phyloP scores from a whole-genome alignment of 1,140 invertebrate genomes.

The Drosophila chauvacae region DNA sequence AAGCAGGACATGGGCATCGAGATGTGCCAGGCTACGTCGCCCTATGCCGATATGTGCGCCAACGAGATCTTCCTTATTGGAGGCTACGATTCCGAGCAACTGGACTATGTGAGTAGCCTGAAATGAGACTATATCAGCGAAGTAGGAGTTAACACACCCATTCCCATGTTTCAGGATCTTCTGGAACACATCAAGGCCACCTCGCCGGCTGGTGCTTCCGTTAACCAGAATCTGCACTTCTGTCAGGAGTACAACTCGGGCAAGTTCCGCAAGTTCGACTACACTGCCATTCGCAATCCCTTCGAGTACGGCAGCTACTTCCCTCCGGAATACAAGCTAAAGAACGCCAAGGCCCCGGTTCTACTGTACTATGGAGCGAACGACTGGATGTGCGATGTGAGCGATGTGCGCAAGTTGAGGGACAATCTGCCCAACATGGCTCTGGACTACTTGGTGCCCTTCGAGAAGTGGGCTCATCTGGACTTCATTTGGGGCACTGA shows the following conservation, averaged over 20 bases:
- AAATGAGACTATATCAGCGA: neutral
- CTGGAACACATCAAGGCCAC: conserved; percentile 83
- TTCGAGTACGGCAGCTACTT: conserved; percentile 83
- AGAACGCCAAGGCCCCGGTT: conserved; percentile 87
- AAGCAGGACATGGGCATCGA: conserved; percentile 85
- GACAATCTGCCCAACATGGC: conserved; percentile 75
- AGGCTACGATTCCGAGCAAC: conserved; percentile 85
- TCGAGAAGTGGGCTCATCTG: conserved; percentile 88
- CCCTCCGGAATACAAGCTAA: conserved; percentile 86
- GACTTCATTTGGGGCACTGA: conserved; percentile 89
- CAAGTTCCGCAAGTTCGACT: conserved; percentile 85
- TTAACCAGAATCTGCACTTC: conserved; percentile 85
- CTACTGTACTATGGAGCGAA: conserved; percentile 87
- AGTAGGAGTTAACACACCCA: neutral
- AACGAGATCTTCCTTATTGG: conserved; percentile 86
- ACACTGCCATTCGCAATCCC: conserved; percentile 84
- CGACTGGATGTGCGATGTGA: conserved; percentile 86
- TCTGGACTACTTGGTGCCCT: conserved; percentile 85
- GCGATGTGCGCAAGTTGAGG: conserved; percentile 87
- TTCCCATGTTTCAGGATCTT: conserved; percentile 68
- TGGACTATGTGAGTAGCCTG: conserved; percentile 66
- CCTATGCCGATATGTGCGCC: conserved; percentile 85
- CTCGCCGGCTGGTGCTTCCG: conserved; percentile 86
- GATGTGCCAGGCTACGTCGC: conserved; percentile 84
- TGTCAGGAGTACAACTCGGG: conserved; percentile 84